phyloP scores from a whole-genome alignment of 2,888 invertebrate genomes.

The Apotomis capreana region DNA sequence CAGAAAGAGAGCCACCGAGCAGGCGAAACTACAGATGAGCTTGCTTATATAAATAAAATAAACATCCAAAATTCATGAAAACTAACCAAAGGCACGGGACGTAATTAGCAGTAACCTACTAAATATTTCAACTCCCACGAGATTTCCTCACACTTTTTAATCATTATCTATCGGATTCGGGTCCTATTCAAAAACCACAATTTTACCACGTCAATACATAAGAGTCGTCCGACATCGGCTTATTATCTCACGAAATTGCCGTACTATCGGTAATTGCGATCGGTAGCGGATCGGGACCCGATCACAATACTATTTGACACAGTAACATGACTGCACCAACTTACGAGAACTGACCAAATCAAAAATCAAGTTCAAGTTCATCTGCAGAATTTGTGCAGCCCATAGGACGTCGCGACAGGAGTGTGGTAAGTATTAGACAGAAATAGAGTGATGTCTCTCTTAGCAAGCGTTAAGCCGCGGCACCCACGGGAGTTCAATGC shows the following conservation, averaged over 20 bases:
- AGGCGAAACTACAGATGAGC: too few relatives aligned
- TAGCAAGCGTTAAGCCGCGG: too few relatives aligned
- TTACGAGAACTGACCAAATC: background rate
- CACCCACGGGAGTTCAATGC: too few relatives aligned
- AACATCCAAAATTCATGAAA: too few relatives aligned
- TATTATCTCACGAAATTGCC: constrained; percentile 40
- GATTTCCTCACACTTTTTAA: constrained; percentile 23
- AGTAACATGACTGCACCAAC: constrained; percentile 3
- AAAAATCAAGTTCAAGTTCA: too few relatives aligned
- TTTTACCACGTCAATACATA: constrained; percentile 28
- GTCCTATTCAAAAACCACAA: constrained; percentile 30
- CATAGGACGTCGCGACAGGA: too few relatives aligned
- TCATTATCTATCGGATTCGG: constrained; percentile 20
- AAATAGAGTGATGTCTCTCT: too few relatives aligned
- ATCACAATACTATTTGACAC: background rate
- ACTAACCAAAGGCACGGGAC: too few relatives aligned
- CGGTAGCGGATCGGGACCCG: constrained; percentile 49
- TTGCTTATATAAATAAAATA: too few relatives aligned
- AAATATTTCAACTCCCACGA: constrained; percentile 1
- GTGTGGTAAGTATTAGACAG: too few relatives aligned
- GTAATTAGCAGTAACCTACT: background rate
- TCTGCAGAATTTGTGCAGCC: too few relatives aligned
- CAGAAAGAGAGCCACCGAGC: too few relatives aligned
- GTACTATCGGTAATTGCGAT: constrained; percentile 77
- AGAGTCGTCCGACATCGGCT: constrained; percentile 36